A percentile compares a stretch with the other conserved stretches of the same genome.
These are phyloP conservation scores for Drosophila malerkotliana DNA, from an alignment of 1,140 invertebrate genomes.

Conservation along the genomic window DNA sequence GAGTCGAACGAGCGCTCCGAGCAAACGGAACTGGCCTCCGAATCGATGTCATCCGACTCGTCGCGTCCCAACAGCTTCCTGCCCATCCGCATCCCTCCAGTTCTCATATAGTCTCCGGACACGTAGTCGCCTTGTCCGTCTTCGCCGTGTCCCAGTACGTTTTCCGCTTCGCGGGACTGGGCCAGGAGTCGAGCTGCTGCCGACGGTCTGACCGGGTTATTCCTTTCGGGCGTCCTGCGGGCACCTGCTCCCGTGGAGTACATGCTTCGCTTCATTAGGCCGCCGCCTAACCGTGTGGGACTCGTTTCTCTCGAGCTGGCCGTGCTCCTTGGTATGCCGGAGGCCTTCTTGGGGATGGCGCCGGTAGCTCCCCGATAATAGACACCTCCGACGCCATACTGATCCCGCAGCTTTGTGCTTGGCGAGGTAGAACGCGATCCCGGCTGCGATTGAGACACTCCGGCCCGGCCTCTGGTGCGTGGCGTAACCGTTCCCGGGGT, in stretches of 20 bases:
- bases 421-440: slow-evolving; percentile 93
- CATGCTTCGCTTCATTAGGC: slow-evolving; percentile 76
- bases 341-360: slow-evolving; percentile 85
- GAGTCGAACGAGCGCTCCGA: slow-evolving; percentile 96
- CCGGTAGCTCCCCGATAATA: slow-evolving; percentile 78
- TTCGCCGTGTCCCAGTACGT: slow-evolving; percentile 90
- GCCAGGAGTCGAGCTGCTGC: slow-evolving; percentile 93
- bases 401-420: slow-evolving; percentile 89
- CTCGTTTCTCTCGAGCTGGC: slow-evolving; percentile 89
- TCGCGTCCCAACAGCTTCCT: slow-evolving; percentile 85
- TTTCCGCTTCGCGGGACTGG: slow-evolving; percentile 95
- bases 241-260: slow-evolving; percentile 76
- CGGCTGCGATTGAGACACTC: slow-evolving; percentile 94
- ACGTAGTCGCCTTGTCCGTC: slow-evolving; percentile 52
- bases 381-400: slow-evolving; percentile 84
- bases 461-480: slow-evolving; percentile 86
- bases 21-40: slow-evolving; percentile 97
- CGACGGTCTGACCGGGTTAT: slow-evolving; percentile 86
- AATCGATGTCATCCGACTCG: slow-evolving; percentile 93
- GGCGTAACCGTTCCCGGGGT: slow-evolving; percentile 85
- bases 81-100: slow-evolving; percentile 69
- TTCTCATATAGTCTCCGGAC: slow-evolving; percentile 64
- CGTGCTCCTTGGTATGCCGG: slow-evolving; percentile 90
- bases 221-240: slow-evolving; percentile 84
- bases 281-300: slow-evolving; percentile 84